A percentile compares a stretch with the other conserved stretches of the same genome.
phyloP scores from a whole-genome alignment of 2,888 invertebrate genomes.

The Bellardia pandia region DNA sequence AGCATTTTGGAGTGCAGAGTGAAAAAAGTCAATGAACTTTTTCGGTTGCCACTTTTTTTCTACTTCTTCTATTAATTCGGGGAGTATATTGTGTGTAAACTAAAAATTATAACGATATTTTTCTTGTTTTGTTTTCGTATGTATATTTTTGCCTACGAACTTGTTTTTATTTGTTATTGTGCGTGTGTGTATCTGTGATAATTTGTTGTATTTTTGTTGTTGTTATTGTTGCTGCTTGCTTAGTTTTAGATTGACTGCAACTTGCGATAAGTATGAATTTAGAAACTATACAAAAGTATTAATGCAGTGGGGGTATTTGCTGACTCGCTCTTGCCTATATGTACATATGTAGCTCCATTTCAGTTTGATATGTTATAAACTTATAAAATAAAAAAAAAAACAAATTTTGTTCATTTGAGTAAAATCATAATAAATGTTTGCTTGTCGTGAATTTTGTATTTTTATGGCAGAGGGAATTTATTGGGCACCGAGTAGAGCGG shows the following conservation, averaged over 20 bases:
- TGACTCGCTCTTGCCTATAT: slow-evolving; percentile 33
- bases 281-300: slow-evolving; percentile 66
- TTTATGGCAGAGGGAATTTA: slow-evolving; percentile 28
- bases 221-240: slow-evolving; percentile 6
- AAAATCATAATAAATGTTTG: slow-evolving; percentile 60
- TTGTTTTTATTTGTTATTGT: slow-evolving; percentile 54
- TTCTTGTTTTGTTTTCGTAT: slow-evolving; percentile 46
- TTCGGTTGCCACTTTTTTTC: slow-evolving; percentile 68
- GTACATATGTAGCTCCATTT: slow-evolving; percentile 6
- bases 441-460: slow-evolving; percentile 64
- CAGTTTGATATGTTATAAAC: slow-evolving; percentile 6
- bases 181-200: slow-evolving; percentile 42
- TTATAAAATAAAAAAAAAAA: not conserved
- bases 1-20: slow-evolving; percentile 54
- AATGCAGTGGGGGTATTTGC: slow-evolving; percentile 41
- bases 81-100: slow-evolving; percentile 47
- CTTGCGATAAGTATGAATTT: slow-evolving; percentile 73
- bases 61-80: not conserved
- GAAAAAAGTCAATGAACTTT: slow-evolving; percentile 72
- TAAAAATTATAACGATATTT: slow-evolving; percentile 50
- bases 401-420: slow-evolving; percentile 22
- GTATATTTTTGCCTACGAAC: slow-evolving; percentile 67
- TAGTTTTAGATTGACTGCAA: slow-evolving; percentile 62
- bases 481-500: not conserved
- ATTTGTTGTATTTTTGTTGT: slow-evolving; percentile 36